Percentiles rank a stretch among this genome's conserved stretches.
Conservation (phyloP, 1,140 invertebrate genomes). For the Phymastichus coffea region DNA sequence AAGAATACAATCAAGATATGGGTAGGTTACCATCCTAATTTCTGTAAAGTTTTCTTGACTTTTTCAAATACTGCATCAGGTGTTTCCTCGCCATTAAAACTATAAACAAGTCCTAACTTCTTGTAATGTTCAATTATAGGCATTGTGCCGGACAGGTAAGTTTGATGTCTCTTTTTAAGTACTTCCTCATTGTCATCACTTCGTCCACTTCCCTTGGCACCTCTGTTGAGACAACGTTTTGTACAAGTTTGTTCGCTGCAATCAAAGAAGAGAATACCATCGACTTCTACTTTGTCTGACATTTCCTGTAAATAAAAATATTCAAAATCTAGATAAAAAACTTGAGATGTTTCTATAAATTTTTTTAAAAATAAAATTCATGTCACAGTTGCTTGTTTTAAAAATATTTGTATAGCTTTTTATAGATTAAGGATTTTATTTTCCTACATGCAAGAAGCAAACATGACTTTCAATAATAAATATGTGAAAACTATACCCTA, state of each 20-base stretch:
- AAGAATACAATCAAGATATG: conserved; percentile 13
- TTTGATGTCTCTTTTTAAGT: conserved; percentile 86
- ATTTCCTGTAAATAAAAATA: conserved; percentile 66
- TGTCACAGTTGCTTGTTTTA: too few species aligned
- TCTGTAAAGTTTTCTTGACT: conserved; percentile 54
- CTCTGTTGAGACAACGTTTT: conserved; percentile 80
- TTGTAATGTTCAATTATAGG: conserved; percentile 92
- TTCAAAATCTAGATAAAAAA: too few species aligned
- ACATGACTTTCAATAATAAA: not conserved
- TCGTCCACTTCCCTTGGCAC: conserved; percentile 85
- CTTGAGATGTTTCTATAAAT: too few species aligned
- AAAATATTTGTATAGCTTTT: too few species aligned
- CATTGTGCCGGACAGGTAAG: conserved; percentile 87
- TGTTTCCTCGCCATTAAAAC: conserved; percentile 71
- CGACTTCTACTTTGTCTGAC: conserved; percentile 78
- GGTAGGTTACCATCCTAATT: conserved; percentile 49
- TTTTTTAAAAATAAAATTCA: conserved; percentile 1
- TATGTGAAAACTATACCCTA: conserved; percentile 32
- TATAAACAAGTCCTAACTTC: conserved; percentile 69
- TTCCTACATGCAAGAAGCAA: too few species aligned
- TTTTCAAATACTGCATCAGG: conserved; percentile 72
- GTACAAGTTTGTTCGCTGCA: conserved; percentile 84
- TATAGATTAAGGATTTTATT: too few species aligned
- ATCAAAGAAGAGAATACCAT: conserved; percentile 93
- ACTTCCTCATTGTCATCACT: conserved; percentile 94